Percentiles rank a stretch among this genome's conserved stretches.
phyloP scores from a whole-genome alignment of 1,140 invertebrate genomes.

The Diprion similis region DNA sequence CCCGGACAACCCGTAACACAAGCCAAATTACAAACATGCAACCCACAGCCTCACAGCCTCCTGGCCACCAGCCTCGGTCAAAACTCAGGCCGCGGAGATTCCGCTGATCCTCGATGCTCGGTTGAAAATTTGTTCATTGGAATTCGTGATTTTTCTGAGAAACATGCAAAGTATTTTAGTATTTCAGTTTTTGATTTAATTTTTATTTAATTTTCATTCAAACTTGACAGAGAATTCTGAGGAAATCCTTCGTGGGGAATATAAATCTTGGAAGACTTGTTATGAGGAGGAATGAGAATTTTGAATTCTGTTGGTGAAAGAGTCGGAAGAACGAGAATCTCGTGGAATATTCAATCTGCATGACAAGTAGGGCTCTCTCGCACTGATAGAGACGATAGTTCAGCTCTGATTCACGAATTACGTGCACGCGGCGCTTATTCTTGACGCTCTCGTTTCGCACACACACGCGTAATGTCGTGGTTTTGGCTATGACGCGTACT shows the following conservation, averaged over 20 bases:
- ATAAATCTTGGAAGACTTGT: too few relatives aligned
- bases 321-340: too few relatives aligned
- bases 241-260: too few relatives aligned
- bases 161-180: too few relatives aligned
- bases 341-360: conserved; percentile 20
- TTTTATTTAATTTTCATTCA: too few relatives aligned
- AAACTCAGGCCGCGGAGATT: conserved; percentile 8
- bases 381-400: conserved; percentile 50
- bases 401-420: conserved; percentile 47
- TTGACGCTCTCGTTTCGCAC: conserved; percentile 19
- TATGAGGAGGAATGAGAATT: too few relatives aligned
- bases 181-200: too few relatives aligned
- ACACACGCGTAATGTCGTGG: conserved; percentile 18
- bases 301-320: too few relatives aligned
- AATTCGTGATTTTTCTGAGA: too few relatives aligned
- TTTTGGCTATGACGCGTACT: conserved; percentile 30
- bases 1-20: conserved; percentile 24
- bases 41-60: neutral
- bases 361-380: conserved; percentile 39
- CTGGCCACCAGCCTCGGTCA: neutral
- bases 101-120: too few relatives aligned
- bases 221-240: too few relatives aligned
- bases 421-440: conserved; percentile 24
- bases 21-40: conserved; percentile 28
- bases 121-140: too few relatives aligned